Evolutionary conservation across 1,140 invertebrate genomes (phyloP), one percentile per base, ranked within the genome.

Genomic region (Drosophila nebulosa): DNA sequence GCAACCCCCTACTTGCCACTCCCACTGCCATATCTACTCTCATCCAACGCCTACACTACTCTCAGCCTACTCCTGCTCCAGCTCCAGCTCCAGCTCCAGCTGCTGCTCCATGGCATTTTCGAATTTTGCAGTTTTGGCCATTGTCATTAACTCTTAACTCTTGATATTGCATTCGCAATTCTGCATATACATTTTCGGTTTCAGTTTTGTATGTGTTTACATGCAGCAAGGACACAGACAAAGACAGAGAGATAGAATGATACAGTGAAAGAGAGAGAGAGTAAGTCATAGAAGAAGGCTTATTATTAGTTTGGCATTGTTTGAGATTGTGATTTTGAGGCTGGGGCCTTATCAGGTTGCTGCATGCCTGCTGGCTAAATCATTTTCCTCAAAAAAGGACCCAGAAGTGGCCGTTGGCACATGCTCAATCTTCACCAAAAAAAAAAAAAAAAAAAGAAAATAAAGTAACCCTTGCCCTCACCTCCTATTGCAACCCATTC

Each of bases 231-330:
- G n/a, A 55, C 63, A 36, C 50, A 63, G 59, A 64, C 3, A 42
- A 4, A 42, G 6, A 42, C 1, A 42, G 1, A 7, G 39, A 42
- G 39, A 42, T 16, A 18, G 14, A 42, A 16, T 2, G 27, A 9
- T 30, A 0, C 0, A 27, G 26, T 9, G 27, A 14, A 6, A 18
- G 10, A 42, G 39, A 42, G 16, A 9, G 39, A 18, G n/a, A 9
- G 58, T 5, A 56, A 21, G 53, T 18, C 14, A 32, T 46, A 46
- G 39, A 46, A 46, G 39, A 36, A 71, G 59, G 71, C 71, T 74
- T 74, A 74, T 74, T 74, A 74, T 74, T 74, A 74, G 71, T 74
- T 74, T 74, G 70, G 70, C 70, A 74, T 74, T 74, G 71, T 74
- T 55, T 56, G 63, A 67, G 71, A 74, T 74, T 74, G 71, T 60